Base-by-base conservation (phyloP, 2,797 vertebrate genomes). In the Orestias chungarensis region DNA sequence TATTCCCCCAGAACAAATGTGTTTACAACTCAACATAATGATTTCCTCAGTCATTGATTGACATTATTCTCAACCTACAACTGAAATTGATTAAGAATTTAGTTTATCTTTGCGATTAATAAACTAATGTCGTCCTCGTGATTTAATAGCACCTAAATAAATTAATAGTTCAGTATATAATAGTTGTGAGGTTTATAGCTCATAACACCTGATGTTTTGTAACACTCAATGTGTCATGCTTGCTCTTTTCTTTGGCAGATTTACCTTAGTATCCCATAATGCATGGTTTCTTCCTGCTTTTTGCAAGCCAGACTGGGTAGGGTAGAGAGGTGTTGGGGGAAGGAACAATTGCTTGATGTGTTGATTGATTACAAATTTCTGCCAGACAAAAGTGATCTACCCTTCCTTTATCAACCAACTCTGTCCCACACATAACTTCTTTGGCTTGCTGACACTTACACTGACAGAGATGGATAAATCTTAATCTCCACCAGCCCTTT, bases 281-380 rank as follows among this genome's bases (percentile, higher is more conserved):
- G 2, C 1, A 11, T 46, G 20, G 8, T 8, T 38, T 47, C 35
- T 57, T 18, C 5, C 2, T 33, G 20, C 59, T 23, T 67, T 38
- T 17, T 47, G 6, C 85, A 84, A 93, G 91, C 83, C 91, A 91
- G 57, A 50, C 4, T 40, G 46, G 6, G 25, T 31, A 44, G 25
- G 15, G 15, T n/a, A n/a, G n/a, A 23, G 25, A 35, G 57, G 31
- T n/a, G 38, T 38, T 2, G 40, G 18, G 43, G 11, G 62, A 6
- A 47, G 8, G 23, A 42, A 52, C 47, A 46, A 64, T n/a, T 35
- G 31, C 44, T 73, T 94, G 94, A 97, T 96, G 89, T 76, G 90
- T 93, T 97, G 96, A 98, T 97, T 97, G 96, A 98, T 98, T 96
- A 96, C 96, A 96, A 96, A 96, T 97, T 97, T 96, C 4, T 94